phyloP scores from a whole-genome alignment of 2,797 vertebrate genomes.

The Phoebastria nigripes region DNA sequence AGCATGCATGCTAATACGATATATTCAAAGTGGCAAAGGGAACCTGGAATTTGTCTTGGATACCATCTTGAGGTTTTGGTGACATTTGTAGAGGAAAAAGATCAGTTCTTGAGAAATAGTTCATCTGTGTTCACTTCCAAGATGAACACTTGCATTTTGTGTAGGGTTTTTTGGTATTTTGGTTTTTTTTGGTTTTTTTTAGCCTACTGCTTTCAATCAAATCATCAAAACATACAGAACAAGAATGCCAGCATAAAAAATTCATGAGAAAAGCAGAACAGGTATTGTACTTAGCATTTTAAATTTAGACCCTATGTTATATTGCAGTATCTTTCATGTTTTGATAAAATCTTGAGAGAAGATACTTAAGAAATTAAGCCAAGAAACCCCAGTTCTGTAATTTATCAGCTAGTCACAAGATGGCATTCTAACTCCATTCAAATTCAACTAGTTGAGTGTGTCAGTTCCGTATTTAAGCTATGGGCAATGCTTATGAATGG shows the following conservation, averaged over 20 bases:
- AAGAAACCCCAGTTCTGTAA: fast-evolving
- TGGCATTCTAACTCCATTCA: background rate
- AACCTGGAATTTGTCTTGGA: background rate
- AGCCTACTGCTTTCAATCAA: background rate
- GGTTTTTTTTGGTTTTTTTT: background rate
- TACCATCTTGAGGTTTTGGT: background rate
- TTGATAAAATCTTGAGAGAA: background rate
- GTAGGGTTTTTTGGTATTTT: background rate
- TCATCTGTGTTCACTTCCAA: fast-evolving
- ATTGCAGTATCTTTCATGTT: background rate
- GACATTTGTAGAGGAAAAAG: background rate
- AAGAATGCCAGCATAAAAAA: background rate
- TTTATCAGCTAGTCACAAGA: background rate
- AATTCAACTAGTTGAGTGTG: fast-evolving
- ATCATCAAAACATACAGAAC: background rate
- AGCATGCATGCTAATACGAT: fast-evolving
- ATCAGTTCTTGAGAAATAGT: background rate
- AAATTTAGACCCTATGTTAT: fast-evolving
- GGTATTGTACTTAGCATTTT: background rate
- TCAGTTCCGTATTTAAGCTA: fast-evolving
- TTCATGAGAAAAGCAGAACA: fast-evolving
- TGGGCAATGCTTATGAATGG: background rate
- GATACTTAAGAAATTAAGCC: fast-evolving
- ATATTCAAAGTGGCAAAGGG: background rate
- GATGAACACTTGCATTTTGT: background rate